These are phyloP conservation scores for Fabriciana adippe DNA, from an alignment of 2,888 invertebrate genomes.

Conservation along the genomic window DNA sequence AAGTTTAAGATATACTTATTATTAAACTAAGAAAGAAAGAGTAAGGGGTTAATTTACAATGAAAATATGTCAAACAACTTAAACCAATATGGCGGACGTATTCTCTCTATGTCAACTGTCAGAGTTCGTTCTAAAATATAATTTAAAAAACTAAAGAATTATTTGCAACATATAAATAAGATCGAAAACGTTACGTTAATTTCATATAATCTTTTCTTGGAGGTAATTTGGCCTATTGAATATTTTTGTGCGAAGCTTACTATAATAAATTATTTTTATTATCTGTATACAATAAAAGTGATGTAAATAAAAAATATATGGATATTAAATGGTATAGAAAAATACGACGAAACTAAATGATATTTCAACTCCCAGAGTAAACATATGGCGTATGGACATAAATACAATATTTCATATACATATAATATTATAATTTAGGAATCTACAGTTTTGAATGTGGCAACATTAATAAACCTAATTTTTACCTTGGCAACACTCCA, in stretches of 20 bases:
- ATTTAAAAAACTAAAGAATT: no score
- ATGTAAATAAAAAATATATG: constrained; percentile 7
- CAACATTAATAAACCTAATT: not conserved
- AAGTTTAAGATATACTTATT: no score
- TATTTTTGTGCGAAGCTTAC: constrained; percentile 14
- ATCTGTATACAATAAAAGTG: constrained; percentile 1
- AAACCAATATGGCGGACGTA: no score
- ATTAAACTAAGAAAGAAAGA: no score
- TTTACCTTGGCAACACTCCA: not conserved
- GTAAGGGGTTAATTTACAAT: no score
- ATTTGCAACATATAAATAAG: not conserved
- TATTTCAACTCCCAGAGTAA: not conserved
- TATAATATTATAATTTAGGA: constrained; percentile 3
- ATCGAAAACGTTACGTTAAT: not conserved
- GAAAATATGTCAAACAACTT: no score
- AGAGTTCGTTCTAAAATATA: no score
- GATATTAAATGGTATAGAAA: constrained; percentile 4
- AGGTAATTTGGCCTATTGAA: constrained; percentile 16
- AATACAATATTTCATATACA: not conserved
- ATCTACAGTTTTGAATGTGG: not conserved
- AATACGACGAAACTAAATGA: constrained; percentile 11
- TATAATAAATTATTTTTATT: not conserved
- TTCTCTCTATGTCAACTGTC: no score
- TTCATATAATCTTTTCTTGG: not conserved
- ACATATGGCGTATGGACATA: not conserved